A percentile compares a stretch with the other conserved stretches of the same genome.
Conservation (phyloP, 2,113 vertebrate genomes). For the Lagopus leucura region DNA sequence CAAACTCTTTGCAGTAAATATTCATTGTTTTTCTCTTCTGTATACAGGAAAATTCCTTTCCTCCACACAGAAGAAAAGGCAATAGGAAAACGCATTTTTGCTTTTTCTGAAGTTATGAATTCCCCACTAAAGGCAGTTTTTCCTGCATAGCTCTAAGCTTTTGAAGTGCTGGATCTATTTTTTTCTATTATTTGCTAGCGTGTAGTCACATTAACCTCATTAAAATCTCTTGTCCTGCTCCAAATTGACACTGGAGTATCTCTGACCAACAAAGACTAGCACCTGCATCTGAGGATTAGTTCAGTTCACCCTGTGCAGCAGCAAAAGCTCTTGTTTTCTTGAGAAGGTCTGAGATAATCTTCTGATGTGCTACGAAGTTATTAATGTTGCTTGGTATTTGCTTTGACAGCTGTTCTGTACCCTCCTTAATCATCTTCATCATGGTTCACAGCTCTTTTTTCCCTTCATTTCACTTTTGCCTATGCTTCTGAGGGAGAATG, state of each 20-base stretch:
- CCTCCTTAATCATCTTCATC: constrained; percentile 81
- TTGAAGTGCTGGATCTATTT: not conserved
- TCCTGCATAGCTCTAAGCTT: not conserved
- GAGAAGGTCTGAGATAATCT: constrained; percentile 64
- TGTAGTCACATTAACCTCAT: not conserved
- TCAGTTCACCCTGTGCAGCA: constrained; percentile 50
- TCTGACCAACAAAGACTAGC: not conserved
- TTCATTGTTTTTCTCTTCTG: not conserved
- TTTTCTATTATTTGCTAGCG: not conserved
- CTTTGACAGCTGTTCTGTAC: constrained; percentile 80
- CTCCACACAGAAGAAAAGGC: not conserved
- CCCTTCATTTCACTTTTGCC: constrained; percentile 73
- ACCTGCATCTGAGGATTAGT: constrained; percentile 54
- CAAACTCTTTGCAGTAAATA: not conserved
- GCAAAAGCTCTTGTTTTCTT: constrained; percentile 71
- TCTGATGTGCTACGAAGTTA: constrained; percentile 79
- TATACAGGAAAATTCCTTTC: not conserved
- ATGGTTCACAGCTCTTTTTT: constrained; percentile 68
- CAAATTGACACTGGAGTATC: not conserved
- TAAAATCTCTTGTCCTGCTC: constrained; percentile 1
- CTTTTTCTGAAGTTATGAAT: not conserved
- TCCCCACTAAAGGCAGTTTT: not conserved
- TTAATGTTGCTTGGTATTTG: constrained; percentile 82
- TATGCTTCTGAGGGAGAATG: constrained; percentile 46
- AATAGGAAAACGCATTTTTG: not conserved